Percentiles rank a stretch among this genome's conserved stretches.
Evolutionary conservation across 2,113 vertebrate genomes (phyloP).

Genomic region (Rhinolophus sinicus): DNA sequence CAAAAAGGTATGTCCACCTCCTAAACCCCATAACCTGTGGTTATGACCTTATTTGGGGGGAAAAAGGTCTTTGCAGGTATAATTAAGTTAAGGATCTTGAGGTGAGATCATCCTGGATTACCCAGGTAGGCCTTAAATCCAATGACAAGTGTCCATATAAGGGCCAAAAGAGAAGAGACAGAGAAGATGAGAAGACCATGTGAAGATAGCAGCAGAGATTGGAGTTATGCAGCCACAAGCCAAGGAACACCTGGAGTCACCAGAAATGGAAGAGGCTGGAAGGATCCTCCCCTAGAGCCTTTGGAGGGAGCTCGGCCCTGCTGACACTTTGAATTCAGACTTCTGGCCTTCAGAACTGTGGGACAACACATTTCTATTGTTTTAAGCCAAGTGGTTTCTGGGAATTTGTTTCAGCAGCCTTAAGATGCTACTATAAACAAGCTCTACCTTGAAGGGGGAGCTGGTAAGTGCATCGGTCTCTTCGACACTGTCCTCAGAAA

Average conservation of each 20-base stretch:
- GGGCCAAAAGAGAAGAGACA: neutral
- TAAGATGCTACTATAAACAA: neutral
- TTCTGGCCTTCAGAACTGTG: neutral
- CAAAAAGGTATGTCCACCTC: neutral
- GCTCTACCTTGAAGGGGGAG: neutral
- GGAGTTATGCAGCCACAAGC: neutral
- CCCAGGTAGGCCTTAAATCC: neutral
- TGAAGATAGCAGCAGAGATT: neutral
- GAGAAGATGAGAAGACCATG: neutral
- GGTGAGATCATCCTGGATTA: neutral
- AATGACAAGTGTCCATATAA: neutral
- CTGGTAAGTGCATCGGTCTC: neutral
- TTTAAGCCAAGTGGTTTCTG: neutral
- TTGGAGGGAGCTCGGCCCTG: neutral
- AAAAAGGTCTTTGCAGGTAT: neutral
- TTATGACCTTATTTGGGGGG: neutral
- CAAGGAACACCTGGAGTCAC: neutral
- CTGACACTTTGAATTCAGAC: neutral
- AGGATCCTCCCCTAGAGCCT: neutral
- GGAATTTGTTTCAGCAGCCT: neutral
- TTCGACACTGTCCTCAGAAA: neutral
- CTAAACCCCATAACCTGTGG: neutral
- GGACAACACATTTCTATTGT: neutral
- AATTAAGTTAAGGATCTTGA: neutral
- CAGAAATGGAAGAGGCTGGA: neutral